These are phyloP conservation scores for Bubo bubo DNA, from an alignment of 2,113 vertebrate species.

Conservation along the genomic window DNA sequence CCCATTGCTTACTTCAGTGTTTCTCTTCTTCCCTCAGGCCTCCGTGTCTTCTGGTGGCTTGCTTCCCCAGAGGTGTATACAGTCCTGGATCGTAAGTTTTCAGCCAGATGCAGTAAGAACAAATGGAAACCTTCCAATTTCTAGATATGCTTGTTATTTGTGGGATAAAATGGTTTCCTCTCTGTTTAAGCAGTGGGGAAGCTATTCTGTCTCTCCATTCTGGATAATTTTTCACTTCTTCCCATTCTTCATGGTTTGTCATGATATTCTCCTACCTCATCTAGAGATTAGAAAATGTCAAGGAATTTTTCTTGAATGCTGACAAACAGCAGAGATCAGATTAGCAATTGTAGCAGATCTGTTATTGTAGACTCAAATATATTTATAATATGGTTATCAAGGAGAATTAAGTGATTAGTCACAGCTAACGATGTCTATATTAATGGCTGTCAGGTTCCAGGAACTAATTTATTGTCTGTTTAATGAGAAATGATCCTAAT, in stretches of 20 bases:
- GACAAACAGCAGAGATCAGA: not conserved
- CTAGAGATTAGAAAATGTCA: not conserved
- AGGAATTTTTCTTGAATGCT: not conserved
- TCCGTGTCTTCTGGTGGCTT: not conserved
- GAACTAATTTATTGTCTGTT: not conserved
- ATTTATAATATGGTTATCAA: conserved; percentile 8
- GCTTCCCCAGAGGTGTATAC: not conserved
- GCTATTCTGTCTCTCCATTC: not conserved
- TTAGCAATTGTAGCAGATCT: not conserved
- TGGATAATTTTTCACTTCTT: not conserved
- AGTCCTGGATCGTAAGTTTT: not conserved
- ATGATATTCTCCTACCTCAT: not conserved
- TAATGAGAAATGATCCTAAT: not conserved
- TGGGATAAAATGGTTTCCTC: not conserved
- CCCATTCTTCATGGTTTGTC: not conserved
- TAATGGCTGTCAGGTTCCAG: not conserved
- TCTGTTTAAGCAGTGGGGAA: not conserved
- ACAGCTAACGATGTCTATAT: not conserved
- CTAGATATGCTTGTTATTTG: not conserved
- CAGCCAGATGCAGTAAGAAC: not conserved
- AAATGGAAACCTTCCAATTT: not conserved
- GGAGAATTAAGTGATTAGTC: conserved; percentile 25
- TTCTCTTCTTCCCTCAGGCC: not conserved
- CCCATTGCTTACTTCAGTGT: not conserved
- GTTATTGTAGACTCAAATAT: not conserved